Conservation (phyloP, 2,888 invertebrate genomes). For the Chirona hameri region DNA sequence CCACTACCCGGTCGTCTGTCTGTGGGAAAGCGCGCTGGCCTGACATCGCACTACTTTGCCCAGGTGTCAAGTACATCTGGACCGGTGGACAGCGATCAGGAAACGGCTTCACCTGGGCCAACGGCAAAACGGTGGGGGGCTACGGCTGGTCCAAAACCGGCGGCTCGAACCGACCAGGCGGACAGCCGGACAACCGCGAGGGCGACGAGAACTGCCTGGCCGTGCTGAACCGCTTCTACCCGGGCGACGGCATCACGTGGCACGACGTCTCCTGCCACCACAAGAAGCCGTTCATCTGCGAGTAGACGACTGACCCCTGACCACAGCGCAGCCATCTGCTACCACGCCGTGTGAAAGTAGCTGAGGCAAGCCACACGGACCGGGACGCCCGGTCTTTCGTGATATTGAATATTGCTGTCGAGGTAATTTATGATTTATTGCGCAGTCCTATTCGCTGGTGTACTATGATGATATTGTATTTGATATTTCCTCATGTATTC, state of each 20-base stretch:
- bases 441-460: background rate
- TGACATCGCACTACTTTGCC: background rate
- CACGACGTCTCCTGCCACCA: conserved; percentile 39
- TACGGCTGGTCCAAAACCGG: conserved; percentile 31
- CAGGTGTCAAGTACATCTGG: conserved; percentile 29
- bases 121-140: background rate
- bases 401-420: background rate
- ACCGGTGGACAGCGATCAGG: conserved; percentile 2
- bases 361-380: background rate
- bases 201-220: conserved; percentile 38
- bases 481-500: too few relatives aligned
- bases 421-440: background rate
- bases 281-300: conserved; percentile 39
- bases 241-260: conserved; percentile 36
- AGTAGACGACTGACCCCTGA: background rate
- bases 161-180: background rate
- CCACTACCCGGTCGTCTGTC: too few relatives aligned
- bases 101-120: conserved; percentile 27
- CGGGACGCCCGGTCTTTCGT: background rate
- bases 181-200: conserved; percentile 39
- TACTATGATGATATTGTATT: background rate
- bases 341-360: background rate
- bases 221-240: conserved; percentile 39
- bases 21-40: too few relatives aligned
- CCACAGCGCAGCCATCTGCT: background rate